Evolutionary conservation across 2,113 vertebrate genomes (phyloP).

Genomic region (Myiagra hebetior): DNA sequence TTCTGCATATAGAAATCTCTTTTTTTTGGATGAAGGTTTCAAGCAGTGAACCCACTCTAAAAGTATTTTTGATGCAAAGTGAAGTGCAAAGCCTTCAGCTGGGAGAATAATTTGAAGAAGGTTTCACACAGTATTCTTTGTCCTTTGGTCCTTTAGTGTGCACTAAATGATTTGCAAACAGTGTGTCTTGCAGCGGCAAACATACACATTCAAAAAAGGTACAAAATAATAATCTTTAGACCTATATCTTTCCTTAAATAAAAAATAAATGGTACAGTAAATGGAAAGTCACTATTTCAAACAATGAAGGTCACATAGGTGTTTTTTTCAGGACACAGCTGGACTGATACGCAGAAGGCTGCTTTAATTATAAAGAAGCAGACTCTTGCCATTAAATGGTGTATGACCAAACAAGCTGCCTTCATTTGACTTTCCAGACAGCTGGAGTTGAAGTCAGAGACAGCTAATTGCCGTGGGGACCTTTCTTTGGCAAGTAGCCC

Average conservation of each 20-base stretch:
- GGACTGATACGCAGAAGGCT: conserved; percentile 8
- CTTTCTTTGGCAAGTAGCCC: conserved; percentile 63
- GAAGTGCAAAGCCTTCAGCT: background rate
- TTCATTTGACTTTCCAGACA: conserved; percentile 73
- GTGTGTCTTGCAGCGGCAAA: background rate
- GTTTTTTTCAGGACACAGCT: background rate
- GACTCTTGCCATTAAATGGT: conserved; percentile 73
- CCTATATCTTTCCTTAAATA: background rate
- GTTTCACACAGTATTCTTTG: background rate
- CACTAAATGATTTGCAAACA: conserved; percentile 32
- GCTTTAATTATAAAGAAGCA: conserved; percentile 74
- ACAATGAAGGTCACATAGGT: background rate
- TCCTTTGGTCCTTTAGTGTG: background rate
- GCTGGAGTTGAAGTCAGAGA: conserved; percentile 77
- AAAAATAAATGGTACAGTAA: background rate
- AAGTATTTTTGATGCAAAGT: background rate
- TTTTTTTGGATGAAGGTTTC: background rate
- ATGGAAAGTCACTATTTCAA: background rate
- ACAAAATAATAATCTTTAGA: background rate
- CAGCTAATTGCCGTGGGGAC: conserved; percentile 70
- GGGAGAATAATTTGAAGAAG: background rate
- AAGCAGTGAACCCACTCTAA: background rate
- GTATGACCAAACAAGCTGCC: conserved; percentile 74
- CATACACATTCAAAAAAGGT: background rate
- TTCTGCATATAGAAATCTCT: background rate